Conservation (phyloP, 2,888 invertebrate species). For the Gymnosoma rotundatum region DNA sequence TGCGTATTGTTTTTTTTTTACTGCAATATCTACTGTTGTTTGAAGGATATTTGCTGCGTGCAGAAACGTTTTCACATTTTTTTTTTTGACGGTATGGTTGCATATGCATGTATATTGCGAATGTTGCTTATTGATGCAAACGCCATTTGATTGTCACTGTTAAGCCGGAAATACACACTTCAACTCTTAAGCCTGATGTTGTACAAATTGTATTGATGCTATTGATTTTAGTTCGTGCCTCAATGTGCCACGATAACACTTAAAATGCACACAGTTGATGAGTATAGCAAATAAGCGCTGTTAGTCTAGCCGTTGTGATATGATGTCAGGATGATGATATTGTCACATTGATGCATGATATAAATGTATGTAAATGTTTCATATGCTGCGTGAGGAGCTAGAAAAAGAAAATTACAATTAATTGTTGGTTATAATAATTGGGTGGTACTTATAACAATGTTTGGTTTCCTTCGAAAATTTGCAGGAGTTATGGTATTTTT, state of each 20-base stretch:
- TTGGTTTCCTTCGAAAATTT: neutral
- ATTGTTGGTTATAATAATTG: conserved; percentile 42
- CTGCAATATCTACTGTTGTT: conserved; percentile 5
- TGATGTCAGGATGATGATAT: conserved; percentile 17
- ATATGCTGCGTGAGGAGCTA: neutral
- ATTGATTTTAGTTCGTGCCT: conserved; percentile 62
- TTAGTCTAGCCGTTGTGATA: conserved; percentile 25
- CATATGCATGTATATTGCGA: conserved; percentile 71
- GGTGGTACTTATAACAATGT: conserved; percentile 5
- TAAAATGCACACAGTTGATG: conserved; percentile 24
- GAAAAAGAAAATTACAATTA: conserved; percentile 32
- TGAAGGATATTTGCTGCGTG: conserved; percentile 42
- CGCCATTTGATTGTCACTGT: conserved; percentile 80
- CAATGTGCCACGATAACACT: conserved; percentile 30
- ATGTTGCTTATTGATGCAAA: conserved; percentile 79
- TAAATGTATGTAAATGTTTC: neutral
- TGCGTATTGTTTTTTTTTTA: conserved; percentile 6
- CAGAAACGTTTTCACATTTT: neutral
- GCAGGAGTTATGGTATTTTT: too few relatives aligned
- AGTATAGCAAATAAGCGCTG: conserved; percentile 33
- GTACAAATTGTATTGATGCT: conserved; percentile 62
- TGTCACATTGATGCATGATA: conserved; percentile 1
- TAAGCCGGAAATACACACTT: conserved; percentile 70
- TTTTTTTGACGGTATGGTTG: neutral
- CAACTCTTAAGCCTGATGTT: conserved; percentile 63